Evolutionary conservation across 2,797 vertebrate genomes (phyloP).

Genomic region (Carcharodon carcharias): DNA sequence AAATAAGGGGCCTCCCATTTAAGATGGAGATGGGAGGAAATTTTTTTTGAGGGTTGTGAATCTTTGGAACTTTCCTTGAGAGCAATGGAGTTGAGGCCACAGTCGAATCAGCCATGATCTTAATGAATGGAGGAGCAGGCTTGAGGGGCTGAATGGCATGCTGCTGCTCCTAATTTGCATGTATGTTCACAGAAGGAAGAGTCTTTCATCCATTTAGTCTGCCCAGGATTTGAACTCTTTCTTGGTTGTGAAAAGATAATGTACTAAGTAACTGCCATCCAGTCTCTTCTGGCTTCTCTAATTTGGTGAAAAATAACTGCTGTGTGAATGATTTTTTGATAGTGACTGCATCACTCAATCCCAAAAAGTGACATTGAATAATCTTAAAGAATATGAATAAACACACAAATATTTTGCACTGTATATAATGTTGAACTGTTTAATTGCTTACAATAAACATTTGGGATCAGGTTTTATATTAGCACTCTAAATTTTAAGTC

Average conservation of each 20-base stretch:
- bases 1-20: no score
- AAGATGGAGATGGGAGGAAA: no score
- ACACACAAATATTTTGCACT: not conserved
- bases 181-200: not conserved
- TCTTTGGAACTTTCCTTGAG: no score
- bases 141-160: not conserved
- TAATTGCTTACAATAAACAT: not conserved
- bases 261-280: not conserved
- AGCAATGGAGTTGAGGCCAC: no score
- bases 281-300: not conserved
- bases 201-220: not conserved
- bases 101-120: not conserved
- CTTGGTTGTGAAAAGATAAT: not conserved
- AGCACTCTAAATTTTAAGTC: not conserved
- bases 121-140: not conserved
- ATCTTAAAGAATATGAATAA: not conserved
- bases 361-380: not conserved
- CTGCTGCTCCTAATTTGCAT: not conserved
- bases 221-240: not conserved
- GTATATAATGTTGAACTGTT: not conserved
- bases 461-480: not conserved
- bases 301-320: not conserved
- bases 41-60: no score
- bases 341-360: not conserved
- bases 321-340: not conserved